These are phyloP conservation scores for Dermochelys coriacea DNA, from an alignment of 2,797 vertebrate genomes.

Conservation along the genomic window DNA sequence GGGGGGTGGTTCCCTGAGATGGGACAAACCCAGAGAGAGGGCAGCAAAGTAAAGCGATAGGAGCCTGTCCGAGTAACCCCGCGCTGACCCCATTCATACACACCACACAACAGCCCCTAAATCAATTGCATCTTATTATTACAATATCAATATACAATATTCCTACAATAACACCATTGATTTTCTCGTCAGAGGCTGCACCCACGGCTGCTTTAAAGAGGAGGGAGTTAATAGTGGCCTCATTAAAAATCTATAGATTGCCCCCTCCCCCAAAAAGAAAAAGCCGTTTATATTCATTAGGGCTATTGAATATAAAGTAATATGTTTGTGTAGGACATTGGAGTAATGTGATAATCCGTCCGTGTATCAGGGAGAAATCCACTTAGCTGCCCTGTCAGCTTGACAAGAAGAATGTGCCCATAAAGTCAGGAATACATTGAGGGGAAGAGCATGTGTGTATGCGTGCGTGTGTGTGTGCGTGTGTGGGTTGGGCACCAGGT, in stretches of 20 bases:
- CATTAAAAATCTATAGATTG: slow-evolving; percentile 87
- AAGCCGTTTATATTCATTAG: slow-evolving; percentile 97
- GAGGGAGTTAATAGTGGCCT: slow-evolving; percentile 75
- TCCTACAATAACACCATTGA: slow-evolving; percentile 89
- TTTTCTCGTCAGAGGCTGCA: slow-evolving; percentile 79
- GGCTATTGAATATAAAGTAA: slow-evolving; percentile 89
- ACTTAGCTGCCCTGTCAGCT: slow-evolving; percentile 82
- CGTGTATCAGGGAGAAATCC: slow-evolving; percentile 85
- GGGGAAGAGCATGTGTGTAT: background rate
- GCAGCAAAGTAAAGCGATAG: slow-evolving; percentile 19
- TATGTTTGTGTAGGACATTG: slow-evolving; percentile 86
- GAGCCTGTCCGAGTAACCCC: slow-evolving; percentile 64
- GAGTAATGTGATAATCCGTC: slow-evolving; percentile 85
- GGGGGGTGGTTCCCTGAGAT: fast-evolving
- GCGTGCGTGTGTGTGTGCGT: background rate
- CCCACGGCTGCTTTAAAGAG: slow-evolving; percentile 85
- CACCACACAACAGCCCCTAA: slow-evolving; percentile 70
- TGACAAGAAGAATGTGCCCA: slow-evolving; percentile 83
- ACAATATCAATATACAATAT: slow-evolving; percentile 87
- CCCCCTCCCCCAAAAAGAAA: slow-evolving; percentile 75
- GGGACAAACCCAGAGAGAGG: background rate
- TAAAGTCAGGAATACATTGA: slow-evolving; percentile 80
- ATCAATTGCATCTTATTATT: slow-evolving; percentile 84
- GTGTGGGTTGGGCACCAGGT: background rate
- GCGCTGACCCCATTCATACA: slow-evolving; percentile 66